Evolutionary conservation across 2,113 vertebrate species (phyloP), one percentile per base, ranked within the genome.

Genomic region (Pimephales promelas): DNA sequence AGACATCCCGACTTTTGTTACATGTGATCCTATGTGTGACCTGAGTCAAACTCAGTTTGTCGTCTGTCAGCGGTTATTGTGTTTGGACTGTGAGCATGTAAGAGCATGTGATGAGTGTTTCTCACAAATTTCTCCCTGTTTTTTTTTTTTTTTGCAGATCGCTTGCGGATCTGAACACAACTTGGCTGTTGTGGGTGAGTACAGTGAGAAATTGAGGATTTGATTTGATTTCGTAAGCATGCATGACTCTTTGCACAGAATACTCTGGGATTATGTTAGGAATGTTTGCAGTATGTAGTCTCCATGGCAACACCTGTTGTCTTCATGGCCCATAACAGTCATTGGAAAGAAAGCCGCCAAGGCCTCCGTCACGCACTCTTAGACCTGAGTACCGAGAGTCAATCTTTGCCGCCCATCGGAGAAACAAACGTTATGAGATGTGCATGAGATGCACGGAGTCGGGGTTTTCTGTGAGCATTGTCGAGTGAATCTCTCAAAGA

Each of bases 131-230:
- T 72, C 26, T 57, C 43, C 66, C 52, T 28, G 82, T 26, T 62
- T 66, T 61, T n/a, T n/a, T n/a, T n/a, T n/a, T n/a, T n/a, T n/a
- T 85, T 52, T 43, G 76, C 93, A 98, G 97, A 91, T 98, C 0
- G 91, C 95, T 0, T 99, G 97, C 92, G 97, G 97, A 89, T 98
- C 97, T n/a, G 96, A 99, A 90, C 97, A 98, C 90, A 98, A 95
- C 92, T 94, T 98, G 83, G 97, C 97, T 75, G 87, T 97, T 90
- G 92, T 97, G 86, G 95, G 97, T 99, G 89, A 96, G 97, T 96
- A 22, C 11, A 34, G 24, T 16, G 54, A 57, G 64, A 40, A 9
- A 68, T 56, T 22, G 6, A 56, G 18, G 18, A 3, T 57, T 16
- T 71, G 11, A 71, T n/a, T 43, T 71, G 24, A 24, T 24, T 2